phyloP scores from a whole-genome alignment of 2,113 vertebrate species.

The Tragelaphus strepsiceros region DNA sequence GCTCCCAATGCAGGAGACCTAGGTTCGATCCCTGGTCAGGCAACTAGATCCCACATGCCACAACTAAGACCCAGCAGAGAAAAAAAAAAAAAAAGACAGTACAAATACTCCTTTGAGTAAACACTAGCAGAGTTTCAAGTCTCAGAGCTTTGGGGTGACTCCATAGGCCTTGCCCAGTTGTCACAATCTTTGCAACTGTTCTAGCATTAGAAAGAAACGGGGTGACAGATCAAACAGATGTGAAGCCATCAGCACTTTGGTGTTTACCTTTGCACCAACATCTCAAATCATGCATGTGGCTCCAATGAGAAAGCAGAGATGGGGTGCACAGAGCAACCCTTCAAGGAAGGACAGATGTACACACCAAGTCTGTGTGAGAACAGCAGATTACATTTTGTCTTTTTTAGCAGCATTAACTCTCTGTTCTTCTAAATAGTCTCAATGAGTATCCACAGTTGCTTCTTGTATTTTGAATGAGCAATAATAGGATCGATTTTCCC shows the following conservation, averaged over 20 bases:
- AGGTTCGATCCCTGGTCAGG: background rate
- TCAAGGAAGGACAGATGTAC: background rate
- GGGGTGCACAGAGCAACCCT: background rate
- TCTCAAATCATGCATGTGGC: background rate
- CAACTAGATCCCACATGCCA: background rate
- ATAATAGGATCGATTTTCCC: background rate
- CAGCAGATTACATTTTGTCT: background rate
- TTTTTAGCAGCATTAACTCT: slow-evolving; percentile 23
- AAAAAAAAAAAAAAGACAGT: background rate
- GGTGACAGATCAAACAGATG: background rate
- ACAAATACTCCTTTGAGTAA: background rate
- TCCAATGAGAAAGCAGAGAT: background rate
- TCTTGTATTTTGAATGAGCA: slow-evolving; percentile 40
- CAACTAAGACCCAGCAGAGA: background rate
- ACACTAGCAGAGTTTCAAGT: background rate
- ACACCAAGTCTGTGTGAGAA: background rate
- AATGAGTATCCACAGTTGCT: slow-evolving; percentile 1
- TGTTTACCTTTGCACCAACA: background rate
- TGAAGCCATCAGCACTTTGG: background rate
- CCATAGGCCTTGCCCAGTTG: background rate
- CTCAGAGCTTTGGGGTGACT: background rate
- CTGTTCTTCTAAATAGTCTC: slow-evolving; percentile 16
- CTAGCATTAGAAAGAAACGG: background rate
- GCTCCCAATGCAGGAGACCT: background rate
- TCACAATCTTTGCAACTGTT: background rate